Evolutionary conservation across 2,888 invertebrate genomes (phyloP), one percentile per base, ranked within the genome.

Genomic region (Trissoscelio sp.): DNA sequence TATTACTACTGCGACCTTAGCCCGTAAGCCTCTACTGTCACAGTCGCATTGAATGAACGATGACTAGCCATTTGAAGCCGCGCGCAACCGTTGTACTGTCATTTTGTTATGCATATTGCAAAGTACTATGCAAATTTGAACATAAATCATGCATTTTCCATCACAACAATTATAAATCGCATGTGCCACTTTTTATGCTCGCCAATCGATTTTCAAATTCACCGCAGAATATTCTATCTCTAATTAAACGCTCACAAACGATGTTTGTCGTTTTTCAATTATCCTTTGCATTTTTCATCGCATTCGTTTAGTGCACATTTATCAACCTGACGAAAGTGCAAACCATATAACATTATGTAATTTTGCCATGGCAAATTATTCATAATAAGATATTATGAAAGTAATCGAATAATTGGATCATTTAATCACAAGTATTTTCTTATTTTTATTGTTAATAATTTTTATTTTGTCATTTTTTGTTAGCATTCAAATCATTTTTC

Each of bases 1-100:
- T 75, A 72, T 75, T 82, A 82, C 82, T 82, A 82, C 82, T 82
- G 78, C 78, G 70, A 70, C 78, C 73, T 81, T 72, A 77, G 69
- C 51, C 73, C 58, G 60, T 51, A 62, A 70, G 51, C 69, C 55
- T 51, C 58, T 44, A 31, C 57, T 79, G 66, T 66, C 74, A 24
- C 64, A 39, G 22, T 37, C 70, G 42, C 48, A 42, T 70, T 44
- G 48, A 80, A 74, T 69, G 74, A 74, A 72, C 77, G 72, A 78
- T 81, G 81, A 81, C 81, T 78, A 20, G 44, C 64, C 12, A 37
- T 74, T 80, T 48, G 51, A 51, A 57, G 46, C 34, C 44, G 57
- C 70, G 48, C 58, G 46, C 80, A 46, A 66, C 55, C 34, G 57
- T 53, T 37, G 67, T 55, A 42, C 66, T 58, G 72, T 60, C 67